A percentile compares a stretch with the other conserved stretches of the same genome.
phyloP scores from a whole-genome alignment of 2,113 vertebrate species.

The Ctenomys sociabilis region DNA sequence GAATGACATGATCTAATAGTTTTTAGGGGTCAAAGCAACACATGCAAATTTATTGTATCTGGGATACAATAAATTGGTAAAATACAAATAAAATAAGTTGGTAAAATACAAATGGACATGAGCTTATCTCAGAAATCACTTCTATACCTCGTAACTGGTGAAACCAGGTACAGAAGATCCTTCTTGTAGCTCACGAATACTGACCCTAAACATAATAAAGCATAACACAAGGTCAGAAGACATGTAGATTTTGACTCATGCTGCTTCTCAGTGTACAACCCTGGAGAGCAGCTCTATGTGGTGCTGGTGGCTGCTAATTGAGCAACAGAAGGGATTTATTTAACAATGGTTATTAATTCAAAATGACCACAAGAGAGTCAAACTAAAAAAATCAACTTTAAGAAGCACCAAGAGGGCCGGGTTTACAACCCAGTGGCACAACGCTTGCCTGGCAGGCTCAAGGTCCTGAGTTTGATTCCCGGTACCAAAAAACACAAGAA shows the following conservation, averaged over 20 bases:
- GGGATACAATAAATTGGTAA: neutral
- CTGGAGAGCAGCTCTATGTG: neutral
- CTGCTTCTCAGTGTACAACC: neutral
- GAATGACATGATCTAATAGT: neutral
- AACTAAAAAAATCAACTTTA: slow-evolving; percentile 22
- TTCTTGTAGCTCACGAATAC: neutral
- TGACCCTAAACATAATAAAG: neutral
- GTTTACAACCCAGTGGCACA: too few relatives aligned
- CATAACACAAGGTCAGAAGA: neutral
- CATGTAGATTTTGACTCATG: neutral
- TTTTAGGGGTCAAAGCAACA: neutral
- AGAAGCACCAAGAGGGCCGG: neutral
- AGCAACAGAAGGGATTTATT: neutral
- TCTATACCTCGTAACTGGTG: neutral
- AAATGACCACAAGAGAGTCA: neutral
- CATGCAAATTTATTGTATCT: slow-evolving; percentile 15
- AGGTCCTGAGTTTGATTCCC: too few relatives aligned
- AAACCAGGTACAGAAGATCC: neutral
- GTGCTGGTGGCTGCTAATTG: neutral
- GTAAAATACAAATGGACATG: neutral
- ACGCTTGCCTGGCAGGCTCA: too few relatives aligned
- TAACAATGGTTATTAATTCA: slow-evolving; percentile 19
- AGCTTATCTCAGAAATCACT: neutral
- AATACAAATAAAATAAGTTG: neutral
- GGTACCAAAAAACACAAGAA: too few relatives aligned